A percentile compares a stretch with the other conserved stretches of the same genome.
These are phyloP conservation scores for Crocidura indochinensis DNA, from an alignment of 2,797 vertebrate species.

Conservation along the genomic window DNA sequence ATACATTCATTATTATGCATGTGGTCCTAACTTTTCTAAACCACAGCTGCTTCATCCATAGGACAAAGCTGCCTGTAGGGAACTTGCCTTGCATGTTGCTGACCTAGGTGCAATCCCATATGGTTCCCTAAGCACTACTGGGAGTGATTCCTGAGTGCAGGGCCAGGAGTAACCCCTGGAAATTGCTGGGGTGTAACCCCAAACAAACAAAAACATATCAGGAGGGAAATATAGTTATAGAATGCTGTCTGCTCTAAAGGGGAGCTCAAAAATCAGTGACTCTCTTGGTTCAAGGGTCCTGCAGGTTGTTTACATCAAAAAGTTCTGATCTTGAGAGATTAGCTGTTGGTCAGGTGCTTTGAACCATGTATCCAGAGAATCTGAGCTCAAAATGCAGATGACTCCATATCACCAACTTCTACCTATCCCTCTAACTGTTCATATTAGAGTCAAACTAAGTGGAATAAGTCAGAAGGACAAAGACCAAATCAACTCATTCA, in stretches of 20 bases:
- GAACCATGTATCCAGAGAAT: neutral
- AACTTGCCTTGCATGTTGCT: too few species aligned
- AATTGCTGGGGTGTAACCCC: too few species aligned
- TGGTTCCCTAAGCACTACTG: too few species aligned
- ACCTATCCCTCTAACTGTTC: neutral
- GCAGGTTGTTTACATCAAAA: constrained; percentile 17
- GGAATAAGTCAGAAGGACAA: too few species aligned
- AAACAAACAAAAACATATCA: neutral
- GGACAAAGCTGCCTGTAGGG: constrained; percentile 19
- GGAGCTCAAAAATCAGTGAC: constrained; percentile 1
- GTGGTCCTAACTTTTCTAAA: neutral
- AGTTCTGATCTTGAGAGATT: neutral
- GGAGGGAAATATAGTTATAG: constrained; percentile 21
- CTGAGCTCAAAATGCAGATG: neutral
- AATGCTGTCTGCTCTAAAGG: constrained; percentile 6
- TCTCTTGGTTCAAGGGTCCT: neutral
- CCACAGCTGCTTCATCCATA: constrained; percentile 9
- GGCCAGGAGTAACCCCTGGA: too few species aligned
- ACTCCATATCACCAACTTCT: neutral
- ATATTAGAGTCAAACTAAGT: neutral
- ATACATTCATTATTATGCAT: neutral
- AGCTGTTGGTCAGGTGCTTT: neutral
- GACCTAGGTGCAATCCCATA: too few species aligned
- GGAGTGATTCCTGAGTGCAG: too few species aligned
- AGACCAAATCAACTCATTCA: too few species aligned